Evolutionary conservation across 2,113 vertebrate species (phyloP).

Genomic region (Corythaixoides concolor): DNA sequence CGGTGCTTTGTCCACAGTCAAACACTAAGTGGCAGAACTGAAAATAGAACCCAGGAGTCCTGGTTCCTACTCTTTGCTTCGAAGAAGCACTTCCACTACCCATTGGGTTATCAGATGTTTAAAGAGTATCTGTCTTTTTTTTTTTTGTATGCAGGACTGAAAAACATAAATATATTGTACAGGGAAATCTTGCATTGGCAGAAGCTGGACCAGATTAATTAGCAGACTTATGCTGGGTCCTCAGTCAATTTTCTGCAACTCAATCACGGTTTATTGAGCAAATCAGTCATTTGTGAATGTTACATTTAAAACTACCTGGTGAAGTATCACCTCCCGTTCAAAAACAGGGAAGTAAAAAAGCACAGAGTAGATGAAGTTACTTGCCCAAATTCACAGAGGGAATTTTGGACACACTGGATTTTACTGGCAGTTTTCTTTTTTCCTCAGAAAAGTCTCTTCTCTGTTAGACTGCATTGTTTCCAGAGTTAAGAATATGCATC

Average conservation of each 20-base stretch:
- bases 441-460: not conserved
- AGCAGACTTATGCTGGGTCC: not conserved
- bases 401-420: not conserved
- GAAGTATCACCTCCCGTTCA: not conserved
- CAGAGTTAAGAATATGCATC: not conserved
- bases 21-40: conserved; percentile 29
- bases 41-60: conserved; percentile 25
- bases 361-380: not conserved
- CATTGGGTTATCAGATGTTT: not conserved
- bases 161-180: not conserved
- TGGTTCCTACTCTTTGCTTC: not conserved
- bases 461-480: not conserved
- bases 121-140: not conserved
- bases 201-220: conserved; percentile 3
- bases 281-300: not conserved
- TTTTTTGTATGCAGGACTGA: not conserved
- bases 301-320: not conserved
- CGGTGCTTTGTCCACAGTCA: conserved; percentile 37
- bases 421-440: not conserved
- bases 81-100: not conserved
- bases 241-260: conserved; percentile 2
- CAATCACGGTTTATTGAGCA: not conserved
- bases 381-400: not conserved
- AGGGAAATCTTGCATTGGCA: not conserved
- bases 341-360: not conserved